These are phyloP conservation scores for Eueides isabella DNA, from an alignment of 1,140 invertebrate species.

Conservation along the genomic window DNA sequence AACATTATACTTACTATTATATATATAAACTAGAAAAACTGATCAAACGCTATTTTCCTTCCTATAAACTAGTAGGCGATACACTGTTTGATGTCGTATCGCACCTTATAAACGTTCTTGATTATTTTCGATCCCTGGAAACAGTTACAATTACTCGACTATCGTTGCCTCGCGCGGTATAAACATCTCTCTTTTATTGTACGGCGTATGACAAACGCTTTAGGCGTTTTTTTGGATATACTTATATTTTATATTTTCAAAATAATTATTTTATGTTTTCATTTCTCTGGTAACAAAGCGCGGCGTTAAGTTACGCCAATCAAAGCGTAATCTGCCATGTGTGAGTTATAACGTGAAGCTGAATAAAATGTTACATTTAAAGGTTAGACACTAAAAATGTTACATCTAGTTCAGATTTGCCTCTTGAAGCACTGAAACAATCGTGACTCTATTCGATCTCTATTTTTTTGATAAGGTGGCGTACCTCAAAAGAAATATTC, in stretches of 20 bases:
- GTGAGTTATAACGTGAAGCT: no score
- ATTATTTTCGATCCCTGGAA: conserved; percentile 69
- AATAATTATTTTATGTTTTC: background rate
- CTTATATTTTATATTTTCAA: background rate
- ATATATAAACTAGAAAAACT: conserved; percentile 9
- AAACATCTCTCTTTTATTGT: conserved; percentile 66
- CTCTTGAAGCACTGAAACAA: no score
- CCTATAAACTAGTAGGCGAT: conserved; percentile 31
- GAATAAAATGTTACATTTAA: no score
- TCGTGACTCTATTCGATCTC: no score
- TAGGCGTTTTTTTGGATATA: background rate
- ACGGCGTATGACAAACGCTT: conserved; percentile 41
- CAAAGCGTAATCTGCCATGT: no score
- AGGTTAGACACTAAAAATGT: no score
- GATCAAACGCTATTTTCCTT: conserved; percentile 24
- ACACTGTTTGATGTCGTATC: conserved; percentile 65
- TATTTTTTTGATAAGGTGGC: no score
- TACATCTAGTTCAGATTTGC: no score
- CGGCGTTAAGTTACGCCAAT: no score
- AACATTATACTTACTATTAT: background rate
- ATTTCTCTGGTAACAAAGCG: no score
- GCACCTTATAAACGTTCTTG: conserved; percentile 63
- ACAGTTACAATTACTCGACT: conserved; percentile 73
- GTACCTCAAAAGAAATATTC: no score
- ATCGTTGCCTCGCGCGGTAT: conserved; percentile 52